A percentile compares a stretch with the other conserved stretches of the same genome.
These are phyloP conservation scores for Lasius fuliginosus DNA, from an alignment of 2,888 invertebrate genomes.

Conservation along the genomic window DNA sequence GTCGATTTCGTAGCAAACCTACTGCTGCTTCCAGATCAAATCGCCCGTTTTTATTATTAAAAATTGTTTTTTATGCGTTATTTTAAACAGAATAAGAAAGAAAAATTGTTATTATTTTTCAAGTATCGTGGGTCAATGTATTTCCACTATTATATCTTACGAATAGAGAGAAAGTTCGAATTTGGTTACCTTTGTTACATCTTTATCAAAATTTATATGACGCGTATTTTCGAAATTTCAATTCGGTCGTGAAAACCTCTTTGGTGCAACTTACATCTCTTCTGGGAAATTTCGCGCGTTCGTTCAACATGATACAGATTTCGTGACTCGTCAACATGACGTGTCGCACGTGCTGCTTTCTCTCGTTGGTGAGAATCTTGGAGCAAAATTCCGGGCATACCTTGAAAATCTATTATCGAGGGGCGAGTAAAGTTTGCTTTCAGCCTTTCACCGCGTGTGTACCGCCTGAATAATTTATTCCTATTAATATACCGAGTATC, in stretches of 20 bases:
- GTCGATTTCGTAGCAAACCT: neutral
- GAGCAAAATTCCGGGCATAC: slow-evolving; percentile 22
- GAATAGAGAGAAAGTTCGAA: neutral
- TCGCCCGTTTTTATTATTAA: neutral
- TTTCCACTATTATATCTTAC: neutral
- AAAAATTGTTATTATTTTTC: neutral
- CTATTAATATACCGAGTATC: slow-evolving; percentile 29
- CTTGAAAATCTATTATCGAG: slow-evolving; percentile 39
- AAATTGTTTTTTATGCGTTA: neutral
- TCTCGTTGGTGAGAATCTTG: neutral
- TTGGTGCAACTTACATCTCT: neutral
- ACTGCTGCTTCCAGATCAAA: neutral
- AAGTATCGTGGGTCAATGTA: neutral
- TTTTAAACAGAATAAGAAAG: neutral
- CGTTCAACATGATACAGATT: slow-evolving; percentile 18
- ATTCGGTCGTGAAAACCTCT: neutral
- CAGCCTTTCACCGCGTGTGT: neutral
- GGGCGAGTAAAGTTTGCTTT: slow-evolving; percentile 9
- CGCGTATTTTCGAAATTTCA: neutral
- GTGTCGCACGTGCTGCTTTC: slow-evolving; percentile 7
- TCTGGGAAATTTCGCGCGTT: slow-evolving; percentile 6
- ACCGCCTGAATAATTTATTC: slow-evolving; percentile 40
- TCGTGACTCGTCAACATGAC: slow-evolving; percentile 24
- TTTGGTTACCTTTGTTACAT: neutral
- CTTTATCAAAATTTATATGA: neutral